phyloP scores from a whole-genome alignment of 1,140 invertebrate genomes.

The Melanaphis sacchari region DNA sequence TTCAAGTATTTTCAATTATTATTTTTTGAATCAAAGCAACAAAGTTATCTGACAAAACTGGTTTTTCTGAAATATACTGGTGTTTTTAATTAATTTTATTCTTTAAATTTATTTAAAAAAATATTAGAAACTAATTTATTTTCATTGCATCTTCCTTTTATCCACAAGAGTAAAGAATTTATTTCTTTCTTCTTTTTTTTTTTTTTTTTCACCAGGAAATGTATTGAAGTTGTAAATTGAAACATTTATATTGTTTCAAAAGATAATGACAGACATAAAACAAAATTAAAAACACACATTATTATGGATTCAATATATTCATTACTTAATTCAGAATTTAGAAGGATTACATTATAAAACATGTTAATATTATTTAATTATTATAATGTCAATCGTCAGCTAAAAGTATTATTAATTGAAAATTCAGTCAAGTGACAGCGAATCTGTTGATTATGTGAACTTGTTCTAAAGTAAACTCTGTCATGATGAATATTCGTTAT shows the following conservation, averaged over 20 bases:
- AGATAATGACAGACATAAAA: neutral
- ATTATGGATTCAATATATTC: neutral
- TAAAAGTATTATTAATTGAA: constrained; percentile 3
- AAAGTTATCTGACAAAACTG: too few relatives aligned
- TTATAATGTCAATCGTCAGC: neutral
- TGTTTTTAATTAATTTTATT: too few relatives aligned
- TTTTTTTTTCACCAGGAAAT: neutral
- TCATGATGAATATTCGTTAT: neutral
- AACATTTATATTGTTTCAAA: neutral
- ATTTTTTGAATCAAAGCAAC: too few relatives aligned
- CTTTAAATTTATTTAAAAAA: too few relatives aligned
- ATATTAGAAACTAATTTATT: too few relatives aligned
- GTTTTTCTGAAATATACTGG: too few relatives aligned
- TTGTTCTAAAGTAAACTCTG: neutral
- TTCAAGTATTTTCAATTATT: too few relatives aligned
- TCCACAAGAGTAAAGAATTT: neutral
- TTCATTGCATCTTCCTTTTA: neutral
- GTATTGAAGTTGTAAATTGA: neutral
- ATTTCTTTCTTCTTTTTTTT: neutral
- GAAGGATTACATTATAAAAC: neutral
- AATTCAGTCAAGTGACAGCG: neutral
- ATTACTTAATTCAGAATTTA: neutral
- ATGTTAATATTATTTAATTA: neutral
- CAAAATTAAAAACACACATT: neutral
- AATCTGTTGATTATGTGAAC: neutral